phyloP scores from a whole-genome alignment of 2,888 invertebrate species.

The Chymomyza amoena region DNA sequence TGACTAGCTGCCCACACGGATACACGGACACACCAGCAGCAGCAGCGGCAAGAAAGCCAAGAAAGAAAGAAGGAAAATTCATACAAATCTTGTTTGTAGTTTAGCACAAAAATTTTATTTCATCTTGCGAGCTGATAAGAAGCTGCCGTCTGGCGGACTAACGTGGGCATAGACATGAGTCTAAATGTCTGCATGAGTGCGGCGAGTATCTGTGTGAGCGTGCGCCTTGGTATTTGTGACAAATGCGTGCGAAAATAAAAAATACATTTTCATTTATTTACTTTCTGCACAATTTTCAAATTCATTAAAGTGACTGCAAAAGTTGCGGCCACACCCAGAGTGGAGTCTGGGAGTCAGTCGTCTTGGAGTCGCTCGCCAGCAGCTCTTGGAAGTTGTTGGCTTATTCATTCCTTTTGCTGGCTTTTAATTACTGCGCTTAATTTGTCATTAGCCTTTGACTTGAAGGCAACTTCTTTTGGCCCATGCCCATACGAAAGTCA shows the following conservation, averaged over 20 bases:
- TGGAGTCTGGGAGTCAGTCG: slow-evolving; percentile 10
- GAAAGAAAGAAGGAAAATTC: not conserved
- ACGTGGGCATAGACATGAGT: slow-evolving; percentile 30
- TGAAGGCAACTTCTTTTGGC: not conserved
- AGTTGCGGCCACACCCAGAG: not conserved
- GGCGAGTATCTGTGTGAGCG: slow-evolving; percentile 2
- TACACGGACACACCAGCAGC: not conserved
- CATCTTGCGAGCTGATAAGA: slow-evolving; percentile 61
- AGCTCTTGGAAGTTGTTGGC: slow-evolving; percentile 1
- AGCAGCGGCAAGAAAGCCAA: not conserved
- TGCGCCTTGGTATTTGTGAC: slow-evolving; percentile 34
- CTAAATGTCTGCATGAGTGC: slow-evolving; percentile 1
- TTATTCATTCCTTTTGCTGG: not conserved
- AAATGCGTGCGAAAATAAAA: slow-evolving; percentile 65
- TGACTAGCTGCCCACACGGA: slow-evolving; percentile 61
- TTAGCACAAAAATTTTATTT: slow-evolving; percentile 66
- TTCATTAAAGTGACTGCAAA: slow-evolving; percentile 29
- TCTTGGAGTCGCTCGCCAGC: too few relatives aligned
- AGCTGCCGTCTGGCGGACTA: not conserved
- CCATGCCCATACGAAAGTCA: slow-evolving; percentile 24
- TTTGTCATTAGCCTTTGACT: slow-evolving; percentile 72
- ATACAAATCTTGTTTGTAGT: slow-evolving; percentile 64
- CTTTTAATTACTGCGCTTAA: slow-evolving; percentile 66
- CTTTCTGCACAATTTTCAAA: slow-evolving; percentile 31
- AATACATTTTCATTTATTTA: slow-evolving; percentile 20